These are phyloP conservation scores for Phoeniculus purpureus DNA, from an alignment of 2,797 vertebrate genomes.

Conservation along the genomic window DNA sequence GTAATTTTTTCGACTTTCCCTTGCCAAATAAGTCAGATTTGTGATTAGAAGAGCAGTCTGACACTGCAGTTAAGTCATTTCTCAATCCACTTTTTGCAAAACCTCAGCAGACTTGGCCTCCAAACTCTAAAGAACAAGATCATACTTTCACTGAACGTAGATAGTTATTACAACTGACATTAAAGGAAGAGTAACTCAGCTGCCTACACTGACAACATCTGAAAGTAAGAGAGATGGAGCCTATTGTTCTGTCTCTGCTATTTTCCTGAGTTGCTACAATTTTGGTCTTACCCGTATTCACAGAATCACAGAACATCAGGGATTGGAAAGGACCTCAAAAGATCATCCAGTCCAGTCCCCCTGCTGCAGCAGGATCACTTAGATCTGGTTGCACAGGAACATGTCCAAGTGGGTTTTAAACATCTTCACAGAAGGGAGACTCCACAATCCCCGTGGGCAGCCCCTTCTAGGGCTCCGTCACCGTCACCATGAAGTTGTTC, in stretches of 20 bases:
- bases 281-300: neutral
- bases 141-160: neutral
- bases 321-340: too few relatives aligned
- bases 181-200: neutral
- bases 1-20: neutral
- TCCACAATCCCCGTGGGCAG: too few relatives aligned
- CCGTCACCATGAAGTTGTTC: too few relatives aligned
- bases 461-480: too few relatives aligned
- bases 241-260: neutral
- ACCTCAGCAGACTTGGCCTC: neutral
- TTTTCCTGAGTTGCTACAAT: neutral
- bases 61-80: neutral
- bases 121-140: neutral
- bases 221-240: neutral
- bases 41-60: neutral
- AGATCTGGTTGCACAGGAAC: too few relatives aligned
- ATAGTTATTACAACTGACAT: neutral
- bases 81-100: neutral
- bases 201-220: neutral
- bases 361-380: too few relatives aligned
- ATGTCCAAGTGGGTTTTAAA: too few relatives aligned
- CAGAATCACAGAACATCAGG: too few relatives aligned
- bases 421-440: too few relatives aligned
- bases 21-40: neutral
- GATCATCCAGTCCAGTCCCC: too few relatives aligned